Evolutionary conservation across 2,888 invertebrate species (phyloP), one percentile per base, ranked within the genome.

Genomic region (Chydorus sphaericus): DNA sequence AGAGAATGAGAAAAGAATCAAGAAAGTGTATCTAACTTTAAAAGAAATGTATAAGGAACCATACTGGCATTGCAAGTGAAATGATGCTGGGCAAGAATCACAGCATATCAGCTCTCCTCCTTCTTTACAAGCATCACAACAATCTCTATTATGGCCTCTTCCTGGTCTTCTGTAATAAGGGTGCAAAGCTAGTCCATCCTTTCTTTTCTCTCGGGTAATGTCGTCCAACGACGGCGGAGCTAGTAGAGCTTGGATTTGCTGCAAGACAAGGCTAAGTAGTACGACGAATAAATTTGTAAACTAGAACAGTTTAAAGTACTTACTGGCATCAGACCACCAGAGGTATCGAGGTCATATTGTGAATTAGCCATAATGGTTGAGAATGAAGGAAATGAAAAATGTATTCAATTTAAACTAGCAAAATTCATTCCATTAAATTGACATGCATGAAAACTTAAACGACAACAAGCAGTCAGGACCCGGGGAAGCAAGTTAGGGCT

Each of bases 1-100:
- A 58, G 57, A 59, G 30, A 56, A 49, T n/a, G 10, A 39, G 20
- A 53, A 38, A n/a, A 18, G 16, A 30, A 39, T 26, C 49, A 38
- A 28, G 2, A 14, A 38, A 28, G 7, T 18, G 14, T 18, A 14
- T n/a, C 4, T 36, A 23, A 10, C n/a, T 30, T 14, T 10, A 6
- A 16, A 55, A 4, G 2, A n/a, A n/a, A 2, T 26, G 20, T 18
- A 51, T 29, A 51, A 51, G 37, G 28, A n/a, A 63, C 75, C 80
- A 82, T 72, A 93, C 92, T 94, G 91, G 80, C 96, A 97, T 63
- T 85, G 82, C 58, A 93, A 76, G 73, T 97, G 96, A 72, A 96
- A 97, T 60, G 93, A 91, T 30, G 91, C 89, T 1, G 93, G 92
- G 65, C 96, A 97, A 60, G 84, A 83, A 70, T 96, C 94, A 69